phyloP scores from a whole-genome alignment of 64 coral and sea anemone species.

The Actinia equina region DNA sequence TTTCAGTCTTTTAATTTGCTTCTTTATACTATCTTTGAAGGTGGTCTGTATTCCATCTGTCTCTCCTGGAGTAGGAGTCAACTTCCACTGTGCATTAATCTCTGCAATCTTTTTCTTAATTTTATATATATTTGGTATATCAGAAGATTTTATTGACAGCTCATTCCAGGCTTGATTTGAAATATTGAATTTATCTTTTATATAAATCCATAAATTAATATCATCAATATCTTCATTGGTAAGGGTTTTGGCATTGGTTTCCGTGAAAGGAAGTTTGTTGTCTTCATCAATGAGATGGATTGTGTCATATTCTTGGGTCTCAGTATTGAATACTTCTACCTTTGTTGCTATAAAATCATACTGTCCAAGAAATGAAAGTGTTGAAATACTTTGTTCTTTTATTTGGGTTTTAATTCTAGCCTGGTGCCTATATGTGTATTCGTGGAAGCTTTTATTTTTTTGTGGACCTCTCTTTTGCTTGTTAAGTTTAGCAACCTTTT shows the following conservation, averaged over 20 bases:
- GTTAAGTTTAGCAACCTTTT: neutral
- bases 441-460: neutral
- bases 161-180: conserved; percentile 68
- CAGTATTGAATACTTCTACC: conserved; percentile 45
- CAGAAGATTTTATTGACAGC: conserved; percentile 42
- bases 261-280: conserved; percentile 3
- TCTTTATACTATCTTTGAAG: conserved; percentile 46
- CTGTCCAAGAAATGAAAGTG: conserved; percentile 35
- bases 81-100: conserved; percentile 43
- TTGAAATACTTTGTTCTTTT: conserved; percentile 21
- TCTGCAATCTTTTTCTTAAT: conserved; percentile 15
- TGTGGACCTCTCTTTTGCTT: neutral
- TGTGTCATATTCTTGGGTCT: conserved; percentile 42
- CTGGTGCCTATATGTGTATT: neutral
- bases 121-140: conserved; percentile 39
- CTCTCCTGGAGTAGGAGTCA: conserved; percentile 56
- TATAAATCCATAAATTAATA: conserved; percentile 61
- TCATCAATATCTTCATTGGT: conserved; percentile 49
- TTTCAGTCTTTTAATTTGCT: conserved; percentile 43
- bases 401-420: neutral
- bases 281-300: conserved; percentile 32
- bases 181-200: conserved; percentile 68
- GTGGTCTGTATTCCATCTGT: conserved; percentile 31
- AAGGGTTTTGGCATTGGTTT: conserved; percentile 8
- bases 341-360: conserved; percentile 48